Conservation (phyloP, 2,888 invertebrate genomes). For the Oscheius sp. region DNA sequence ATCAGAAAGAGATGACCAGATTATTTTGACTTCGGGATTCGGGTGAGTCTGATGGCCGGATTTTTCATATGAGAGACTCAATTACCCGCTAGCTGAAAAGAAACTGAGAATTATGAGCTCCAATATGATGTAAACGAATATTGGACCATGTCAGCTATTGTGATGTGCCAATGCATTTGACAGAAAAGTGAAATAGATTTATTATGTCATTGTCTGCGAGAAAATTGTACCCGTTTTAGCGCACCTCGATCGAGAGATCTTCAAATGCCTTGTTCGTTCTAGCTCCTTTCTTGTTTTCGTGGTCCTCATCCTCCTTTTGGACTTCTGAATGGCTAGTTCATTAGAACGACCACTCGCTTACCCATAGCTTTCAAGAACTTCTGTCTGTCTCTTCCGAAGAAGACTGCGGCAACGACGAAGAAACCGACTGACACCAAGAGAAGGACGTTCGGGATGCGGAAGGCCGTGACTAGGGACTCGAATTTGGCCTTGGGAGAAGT, state of each 20-base stretch:
- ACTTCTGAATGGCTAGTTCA: background rate
- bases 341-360: constrained; percentile 8
- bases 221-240: constrained; percentile 10
- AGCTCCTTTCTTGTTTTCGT: background rate
- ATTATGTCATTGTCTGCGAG: no score
- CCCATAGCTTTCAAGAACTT: constrained; percentile 53
- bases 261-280: constrained; percentile 19
- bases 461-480: constrained; percentile 48
- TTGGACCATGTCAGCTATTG: no score
- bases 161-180: no score
- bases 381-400: constrained; percentile 47
- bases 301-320: background rate
- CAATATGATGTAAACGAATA: no score
- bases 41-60: no score
- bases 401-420: constrained; percentile 50
- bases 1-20: no score
- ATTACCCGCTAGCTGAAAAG: no score
- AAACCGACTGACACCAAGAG: constrained; percentile 52
- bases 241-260: constrained; percentile 25
- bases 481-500: constrained; percentile 43
- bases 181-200: no score
- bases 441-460: constrained; percentile 57
- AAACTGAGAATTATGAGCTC: no score
- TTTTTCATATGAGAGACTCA: no score
- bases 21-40: no score